Conservation (phyloP, 2,113 vertebrate species). For the Xenus cinereus region DNA sequence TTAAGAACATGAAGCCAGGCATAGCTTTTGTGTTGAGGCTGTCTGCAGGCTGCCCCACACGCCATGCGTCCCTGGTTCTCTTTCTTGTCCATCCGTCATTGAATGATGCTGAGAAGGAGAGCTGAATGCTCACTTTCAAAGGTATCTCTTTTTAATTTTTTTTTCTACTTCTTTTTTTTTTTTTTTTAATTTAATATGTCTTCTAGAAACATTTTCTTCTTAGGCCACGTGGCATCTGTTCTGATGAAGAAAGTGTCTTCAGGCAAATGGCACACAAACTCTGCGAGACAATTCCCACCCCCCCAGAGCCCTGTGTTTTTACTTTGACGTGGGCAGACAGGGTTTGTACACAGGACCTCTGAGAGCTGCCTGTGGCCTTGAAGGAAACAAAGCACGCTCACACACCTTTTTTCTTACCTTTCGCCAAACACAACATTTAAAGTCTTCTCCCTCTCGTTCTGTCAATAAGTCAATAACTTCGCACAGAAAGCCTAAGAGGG, state of each 20-base stretch:
- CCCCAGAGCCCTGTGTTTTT: neutral
- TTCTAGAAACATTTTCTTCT: neutral
- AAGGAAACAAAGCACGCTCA: neutral
- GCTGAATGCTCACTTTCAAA: neutral
- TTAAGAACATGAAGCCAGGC: neutral
- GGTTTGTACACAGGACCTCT: neutral
- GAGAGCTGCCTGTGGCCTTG: neutral
- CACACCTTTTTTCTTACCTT: neutral
- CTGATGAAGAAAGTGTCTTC: neutral
- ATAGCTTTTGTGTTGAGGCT: neutral
- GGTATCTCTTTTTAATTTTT: neutral
- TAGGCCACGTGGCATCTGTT: neutral
- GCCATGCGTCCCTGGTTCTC: neutral
- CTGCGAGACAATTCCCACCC: neutral
- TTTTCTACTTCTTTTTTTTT: neutral
- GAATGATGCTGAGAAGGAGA: neutral
- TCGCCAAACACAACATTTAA: neutral
- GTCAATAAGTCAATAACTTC: neutral
- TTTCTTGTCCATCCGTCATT: neutral
- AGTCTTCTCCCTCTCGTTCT: neutral
- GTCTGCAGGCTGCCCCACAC: neutral
- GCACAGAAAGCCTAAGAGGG: neutral
- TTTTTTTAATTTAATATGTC: neutral
- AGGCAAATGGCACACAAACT: neutral
- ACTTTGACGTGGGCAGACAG: accelerated